phyloP scores from a whole-genome alignment of 1,140 invertebrate genomes.

The Euura saliciscinereae region DNA sequence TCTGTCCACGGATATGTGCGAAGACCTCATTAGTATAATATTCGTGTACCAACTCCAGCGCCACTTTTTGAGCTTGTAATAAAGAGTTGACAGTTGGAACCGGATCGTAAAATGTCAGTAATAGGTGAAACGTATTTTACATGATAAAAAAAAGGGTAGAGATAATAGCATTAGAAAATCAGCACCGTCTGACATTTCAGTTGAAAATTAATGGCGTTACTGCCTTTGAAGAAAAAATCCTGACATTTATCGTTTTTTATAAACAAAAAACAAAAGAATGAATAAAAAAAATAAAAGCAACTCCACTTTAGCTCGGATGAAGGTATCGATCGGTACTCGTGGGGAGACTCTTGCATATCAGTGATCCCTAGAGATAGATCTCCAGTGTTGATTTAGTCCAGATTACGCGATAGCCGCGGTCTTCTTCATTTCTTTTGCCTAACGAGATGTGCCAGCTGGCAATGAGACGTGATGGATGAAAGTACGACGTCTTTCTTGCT shows the following conservation, averaged over 20 bases:
- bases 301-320: too few relatives aligned
- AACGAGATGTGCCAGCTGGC: not conserved
- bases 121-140: not conserved
- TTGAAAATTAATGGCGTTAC: not conserved
- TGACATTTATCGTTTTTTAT: too few relatives aligned
- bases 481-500: not conserved
- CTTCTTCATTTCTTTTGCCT: not conserved
- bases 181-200: not conserved
- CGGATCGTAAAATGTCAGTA: slow-evolving; percentile 1
- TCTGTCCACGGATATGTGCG: not conserved
- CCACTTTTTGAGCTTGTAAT: not conserved
- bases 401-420: too few relatives aligned
- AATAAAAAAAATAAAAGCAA: too few relatives aligned
- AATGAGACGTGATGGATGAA: not conserved
- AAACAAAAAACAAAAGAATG: too few relatives aligned
- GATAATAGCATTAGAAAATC: not conserved
- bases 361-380: too few relatives aligned
- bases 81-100: slow-evolving; percentile 5
- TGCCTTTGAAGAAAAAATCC: too few relatives aligned
- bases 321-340: too few relatives aligned
- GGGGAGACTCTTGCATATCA: too few relatives aligned
- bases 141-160: not conserved
- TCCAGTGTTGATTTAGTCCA: too few relatives aligned
- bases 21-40: slow-evolving; percentile 4
- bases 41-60: not conserved